A percentile compares a stretch with the other conserved stretches of the same genome.
Conservation (phyloP, 37 sponge, comb jelly and placozoan species). For the Bolinopsis microptera region DNA sequence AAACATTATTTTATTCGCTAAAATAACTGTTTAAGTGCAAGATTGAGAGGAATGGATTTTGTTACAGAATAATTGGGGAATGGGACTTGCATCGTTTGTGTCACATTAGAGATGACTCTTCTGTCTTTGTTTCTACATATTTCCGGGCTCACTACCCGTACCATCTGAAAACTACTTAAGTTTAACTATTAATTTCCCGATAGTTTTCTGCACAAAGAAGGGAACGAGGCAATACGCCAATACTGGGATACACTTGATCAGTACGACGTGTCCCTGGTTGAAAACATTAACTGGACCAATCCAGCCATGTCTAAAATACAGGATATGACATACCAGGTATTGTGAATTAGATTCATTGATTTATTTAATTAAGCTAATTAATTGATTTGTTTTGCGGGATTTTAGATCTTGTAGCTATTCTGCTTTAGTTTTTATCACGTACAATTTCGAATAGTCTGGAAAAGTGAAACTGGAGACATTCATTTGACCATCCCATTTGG, state of each 20-base stretch:
- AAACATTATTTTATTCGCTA: neutral
- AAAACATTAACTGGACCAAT: neutral
- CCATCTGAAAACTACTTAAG: neutral
- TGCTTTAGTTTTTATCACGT: no score
- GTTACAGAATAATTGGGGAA: neutral
- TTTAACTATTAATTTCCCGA: neutral
- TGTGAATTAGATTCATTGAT: no score
- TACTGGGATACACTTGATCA: neutral
- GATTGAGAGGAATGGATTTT: neutral
- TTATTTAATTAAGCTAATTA: no score
- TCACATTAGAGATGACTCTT: no score
- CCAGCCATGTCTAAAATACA: neutral
- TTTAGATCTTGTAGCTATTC: no score
- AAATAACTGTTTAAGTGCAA: neutral
- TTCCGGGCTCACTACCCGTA: neutral
- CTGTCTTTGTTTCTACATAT: no score
- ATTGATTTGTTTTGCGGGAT: no score
- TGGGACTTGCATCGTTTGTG: no score
- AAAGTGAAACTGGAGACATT: no score
- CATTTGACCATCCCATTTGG: no score
- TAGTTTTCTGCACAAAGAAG: neutral
- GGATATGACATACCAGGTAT: neutral
- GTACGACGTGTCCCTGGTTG: neutral
- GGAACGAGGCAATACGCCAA: neutral
- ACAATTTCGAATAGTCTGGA: no score